Evolutionary conservation across 2,797 vertebrate genomes (phyloP), one percentile per base, ranked within the genome.

Genomic region (Centropyge bicolor): DNA sequence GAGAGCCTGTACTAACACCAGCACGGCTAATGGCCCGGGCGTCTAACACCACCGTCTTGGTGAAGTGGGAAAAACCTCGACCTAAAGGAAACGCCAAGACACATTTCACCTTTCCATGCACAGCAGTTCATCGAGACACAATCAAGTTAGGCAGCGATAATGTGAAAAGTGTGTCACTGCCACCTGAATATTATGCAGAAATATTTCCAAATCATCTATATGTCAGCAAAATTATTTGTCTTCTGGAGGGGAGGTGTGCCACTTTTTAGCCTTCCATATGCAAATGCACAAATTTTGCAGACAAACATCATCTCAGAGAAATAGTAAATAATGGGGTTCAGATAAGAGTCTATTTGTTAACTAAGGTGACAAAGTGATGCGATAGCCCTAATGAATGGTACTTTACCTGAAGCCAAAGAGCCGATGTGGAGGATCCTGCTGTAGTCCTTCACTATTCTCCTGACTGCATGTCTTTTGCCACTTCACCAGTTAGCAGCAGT

Each of bases 401-500:
- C 57, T 86, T 80, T 56, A 83, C 55, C 57, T 46, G 55, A 74
- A 52, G 75, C 35, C 45, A 51, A 56, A 60, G 52, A 81, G 62
- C 65, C n/a, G 63, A 74, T 49, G 73, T 38, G 27, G 20, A 64
- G 19, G 69, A 41, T 79, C 78, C 38, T 57, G 55, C 57, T 60
- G 43, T 38, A 40, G 70, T 83, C 74, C 67, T 84, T 86, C 65
- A 80, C 72, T 75, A 72, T 68, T 74, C 82, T 84, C 84, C 78
- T 74, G 75, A 84, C 79, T 79, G 36, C 16, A 64, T 69, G 78
- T 88, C 79, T 79, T 84, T 65, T 67, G 81, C 84, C 90, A 90
- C 91, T 89, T 91, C 74, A 81, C 74, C 69, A 74, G 83, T 88
- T 91, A 88, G 78, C 78, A 81, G 86, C 70, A 80, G 67, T 64